A percentile compares a stretch with the other conserved stretches of the same genome.
Evolutionary conservation across 2,797 vertebrate species (phyloP).

Genomic region (Lithobates sylvaticus): DNA sequence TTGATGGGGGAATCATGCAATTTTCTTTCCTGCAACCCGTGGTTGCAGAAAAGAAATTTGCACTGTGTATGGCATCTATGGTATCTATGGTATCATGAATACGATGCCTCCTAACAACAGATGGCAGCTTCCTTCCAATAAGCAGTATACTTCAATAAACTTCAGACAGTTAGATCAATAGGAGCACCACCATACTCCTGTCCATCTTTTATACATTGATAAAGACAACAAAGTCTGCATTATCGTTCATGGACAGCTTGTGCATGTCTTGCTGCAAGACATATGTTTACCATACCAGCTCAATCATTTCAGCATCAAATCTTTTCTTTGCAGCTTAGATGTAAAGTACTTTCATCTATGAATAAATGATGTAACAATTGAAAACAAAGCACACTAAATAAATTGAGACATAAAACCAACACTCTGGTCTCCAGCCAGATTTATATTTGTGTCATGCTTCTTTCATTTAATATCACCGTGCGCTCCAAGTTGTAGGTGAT

Average conservation of each 20-base stretch:
- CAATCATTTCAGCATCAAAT: conserved; percentile 32
- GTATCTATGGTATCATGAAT: too few species aligned
- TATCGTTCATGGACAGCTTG: conserved; percentile 21
- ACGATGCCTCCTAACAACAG: too few species aligned
- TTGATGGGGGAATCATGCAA: too few species aligned
- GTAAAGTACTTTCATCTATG: conserved; percentile 43
- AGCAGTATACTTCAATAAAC: background rate
- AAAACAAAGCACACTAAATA: conserved; percentile 33
- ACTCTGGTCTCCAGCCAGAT: conserved; percentile 33
- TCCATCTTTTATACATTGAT: conserved; percentile 29
- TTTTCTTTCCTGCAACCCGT: too few species aligned
- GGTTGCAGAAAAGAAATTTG: too few species aligned
- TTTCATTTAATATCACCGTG: conserved; percentile 40
- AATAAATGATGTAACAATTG: conserved; percentile 40
- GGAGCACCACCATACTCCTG: conserved; percentile 27
- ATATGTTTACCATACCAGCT: conserved; percentile 35
- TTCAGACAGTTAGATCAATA: background rate
- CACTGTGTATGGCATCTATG: too few species aligned
- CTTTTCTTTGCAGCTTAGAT: conserved; percentile 18
- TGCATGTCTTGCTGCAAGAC: conserved; percentile 2
- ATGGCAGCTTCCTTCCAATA: background rate
- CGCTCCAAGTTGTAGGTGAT: conserved; percentile 13
- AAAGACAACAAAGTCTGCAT: background rate
- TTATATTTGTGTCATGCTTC: conserved; percentile 34
- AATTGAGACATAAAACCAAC: conserved; percentile 40